Conservation (phyloP, 2,113 vertebrate species). For the Festucalex cinctus region DNA sequence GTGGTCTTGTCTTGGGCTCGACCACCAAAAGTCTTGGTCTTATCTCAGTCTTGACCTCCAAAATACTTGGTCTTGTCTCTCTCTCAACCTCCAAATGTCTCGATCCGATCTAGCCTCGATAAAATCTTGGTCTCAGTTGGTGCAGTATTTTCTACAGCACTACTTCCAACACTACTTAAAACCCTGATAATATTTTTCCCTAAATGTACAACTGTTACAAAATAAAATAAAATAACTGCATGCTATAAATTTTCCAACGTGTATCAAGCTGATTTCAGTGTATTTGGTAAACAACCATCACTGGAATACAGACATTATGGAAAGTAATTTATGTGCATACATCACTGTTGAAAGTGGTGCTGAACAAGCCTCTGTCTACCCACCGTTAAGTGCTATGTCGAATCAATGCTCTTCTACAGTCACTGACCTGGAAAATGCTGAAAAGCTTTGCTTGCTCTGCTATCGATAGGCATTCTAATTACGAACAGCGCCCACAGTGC, state of each 20-base stretch:
- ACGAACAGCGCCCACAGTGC: constrained; percentile 40
- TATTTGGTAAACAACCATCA: background rate
- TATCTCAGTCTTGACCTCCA: too few relatives aligned
- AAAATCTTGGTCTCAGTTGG: too few relatives aligned
- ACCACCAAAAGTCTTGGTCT: too few relatives aligned
- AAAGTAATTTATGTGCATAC: background rate
- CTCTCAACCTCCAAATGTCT: too few relatives aligned
- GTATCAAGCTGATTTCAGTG: background rate
- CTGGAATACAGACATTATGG: background rate
- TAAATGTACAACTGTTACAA: background rate
- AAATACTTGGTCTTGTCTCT: too few relatives aligned
- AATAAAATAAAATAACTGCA: background rate
- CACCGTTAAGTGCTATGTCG: constrained; percentile 44
- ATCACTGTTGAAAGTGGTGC: constrained; percentile 26
- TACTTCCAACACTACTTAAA: background rate
- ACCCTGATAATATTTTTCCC: background rate
- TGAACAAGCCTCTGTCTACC: constrained; percentile 36
- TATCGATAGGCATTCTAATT: constrained; percentile 68
- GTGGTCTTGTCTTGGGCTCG: too few relatives aligned
- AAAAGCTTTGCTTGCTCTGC: constrained; percentile 46
- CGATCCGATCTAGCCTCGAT: too few relatives aligned
- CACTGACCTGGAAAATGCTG: constrained; percentile 70
- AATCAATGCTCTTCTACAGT: constrained; percentile 60
- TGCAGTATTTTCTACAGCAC: too few relatives aligned
- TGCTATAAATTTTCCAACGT: background rate